Evolutionary conservation across 1,140 invertebrate species (phyloP), one percentile per base, ranked within the genome.

Genomic region (Pseudomyrmex sp.): DNA sequence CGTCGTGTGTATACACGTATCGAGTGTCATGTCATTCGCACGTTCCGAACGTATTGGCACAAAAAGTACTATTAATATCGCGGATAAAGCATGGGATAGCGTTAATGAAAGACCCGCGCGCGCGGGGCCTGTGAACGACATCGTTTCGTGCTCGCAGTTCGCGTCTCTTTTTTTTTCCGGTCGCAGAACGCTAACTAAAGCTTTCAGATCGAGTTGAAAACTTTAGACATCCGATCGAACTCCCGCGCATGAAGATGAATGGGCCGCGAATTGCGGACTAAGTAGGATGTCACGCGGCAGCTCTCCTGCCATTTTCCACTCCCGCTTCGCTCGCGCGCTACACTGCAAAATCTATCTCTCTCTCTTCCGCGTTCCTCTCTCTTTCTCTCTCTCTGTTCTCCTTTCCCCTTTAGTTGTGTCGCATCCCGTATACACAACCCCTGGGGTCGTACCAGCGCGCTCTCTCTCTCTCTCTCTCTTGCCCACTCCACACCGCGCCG

Each of bases 211-310:
- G 76, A 80, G 68, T 66, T 70, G 76, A 80, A 80, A 80, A 61
- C 76, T 70, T 69, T 48, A 35, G 66, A 80, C 76, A 70, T 80
- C 66, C 82, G 73, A 85, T 87, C 84, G 84, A 85, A 85, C 72
- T 75, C 52, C 35, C 12, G 59, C 35, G 79, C 84, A 86, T 75
- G 82, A 89, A 89, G 87, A 89, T 82, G 77, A 88, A 89, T 88
- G 82, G 82, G 73, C 62, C 54, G 77, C 62, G 84, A 89, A 90
- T 90, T 86, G 85, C 85, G 69, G 70, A 79, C 76, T 90, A 89
- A 90, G 89, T 90, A 90, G 89, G 76, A 89, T 90, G 89, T 90
- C 88, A 88, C 75, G 79, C 66, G 69, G 66, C 68, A 70, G 58
- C 77, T 54, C 69, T 73, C 63, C 59, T 83, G 46, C 76, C 87